Conservation (phyloP, 2,113 vertebrate genomes). For the Gila orcuttii region DNA sequence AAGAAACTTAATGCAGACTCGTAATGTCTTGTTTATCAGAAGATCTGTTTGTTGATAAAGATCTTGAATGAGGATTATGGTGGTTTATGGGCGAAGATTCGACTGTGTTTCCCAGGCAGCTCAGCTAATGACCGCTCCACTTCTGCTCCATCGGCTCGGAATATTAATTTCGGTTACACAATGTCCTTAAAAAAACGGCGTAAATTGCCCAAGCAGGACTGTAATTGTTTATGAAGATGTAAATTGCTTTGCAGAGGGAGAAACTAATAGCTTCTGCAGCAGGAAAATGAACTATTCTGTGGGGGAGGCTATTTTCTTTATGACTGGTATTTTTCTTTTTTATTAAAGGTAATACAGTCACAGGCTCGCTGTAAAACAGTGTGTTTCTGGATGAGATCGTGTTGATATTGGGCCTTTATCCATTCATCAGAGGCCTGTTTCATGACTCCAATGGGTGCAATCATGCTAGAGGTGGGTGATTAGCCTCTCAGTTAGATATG, state of each 20-base stretch:
- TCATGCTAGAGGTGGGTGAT: conserved; percentile 46
- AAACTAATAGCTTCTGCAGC: conserved; percentile 60
- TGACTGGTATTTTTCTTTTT: conserved; percentile 60
- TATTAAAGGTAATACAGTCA: conserved; percentile 60
- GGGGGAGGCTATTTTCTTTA: conserved; percentile 61
- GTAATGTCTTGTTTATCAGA: conserved; percentile 17
- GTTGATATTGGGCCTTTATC: conserved; percentile 43
- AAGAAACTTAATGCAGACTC: neutral
- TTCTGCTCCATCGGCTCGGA: conserved; percentile 57
- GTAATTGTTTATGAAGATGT: conserved; percentile 66
- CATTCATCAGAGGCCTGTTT: conserved; percentile 59
- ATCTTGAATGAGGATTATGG: conserved; percentile 41
- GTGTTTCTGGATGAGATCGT: conserved; percentile 44
- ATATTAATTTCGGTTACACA: conserved; percentile 61
- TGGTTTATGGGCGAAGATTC: conserved; percentile 31
- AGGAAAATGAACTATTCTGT: conserved; percentile 56
- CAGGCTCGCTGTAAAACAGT: conserved; percentile 55
- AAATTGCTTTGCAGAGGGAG: conserved; percentile 63
- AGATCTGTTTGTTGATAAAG: conserved; percentile 30
- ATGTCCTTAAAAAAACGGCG: conserved; percentile 63
- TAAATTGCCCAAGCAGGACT: conserved; percentile 64
- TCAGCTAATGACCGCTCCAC: conserved; percentile 61
- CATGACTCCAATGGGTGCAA: conserved; percentile 51
- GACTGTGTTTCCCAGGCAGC: conserved; percentile 46
- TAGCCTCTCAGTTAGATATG: conserved; percentile 51